Evolutionary conservation across 2,113 vertebrate species (phyloP).

Genomic region (Neodon shergylaensis): DNA sequence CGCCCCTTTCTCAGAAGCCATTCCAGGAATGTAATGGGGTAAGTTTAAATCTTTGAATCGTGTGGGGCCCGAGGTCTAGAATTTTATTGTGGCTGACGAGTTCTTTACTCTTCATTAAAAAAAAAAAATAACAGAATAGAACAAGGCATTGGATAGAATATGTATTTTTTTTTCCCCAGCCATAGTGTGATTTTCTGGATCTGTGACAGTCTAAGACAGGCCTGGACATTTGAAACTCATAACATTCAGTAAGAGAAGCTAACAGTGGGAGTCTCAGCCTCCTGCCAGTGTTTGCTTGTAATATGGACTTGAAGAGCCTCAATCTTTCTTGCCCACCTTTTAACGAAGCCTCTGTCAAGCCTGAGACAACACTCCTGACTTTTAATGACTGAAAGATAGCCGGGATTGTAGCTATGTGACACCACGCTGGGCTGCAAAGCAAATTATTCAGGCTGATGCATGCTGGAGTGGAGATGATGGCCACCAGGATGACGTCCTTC

Average conservation of each 20-base stretch:
- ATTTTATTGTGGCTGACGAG: neutral
- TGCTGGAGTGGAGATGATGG: neutral
- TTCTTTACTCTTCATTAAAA: conserved; percentile 5
- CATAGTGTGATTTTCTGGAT: neutral
- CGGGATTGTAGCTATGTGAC: neutral
- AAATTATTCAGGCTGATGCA: neutral
- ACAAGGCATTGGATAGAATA: neutral
- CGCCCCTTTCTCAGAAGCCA: neutral
- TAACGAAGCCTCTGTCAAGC: neutral
- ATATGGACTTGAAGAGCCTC: neutral
- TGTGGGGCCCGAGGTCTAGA: neutral
- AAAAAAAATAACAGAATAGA: neutral
- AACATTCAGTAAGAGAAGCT: neutral
- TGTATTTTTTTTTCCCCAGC: neutral
- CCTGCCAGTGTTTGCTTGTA: neutral
- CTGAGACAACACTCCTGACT: rapidly evolving
- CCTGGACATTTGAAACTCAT: neutral
- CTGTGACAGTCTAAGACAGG: neutral
- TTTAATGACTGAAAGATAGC: neutral
- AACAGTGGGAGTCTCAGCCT: neutral
- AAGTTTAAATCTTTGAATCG: neutral
- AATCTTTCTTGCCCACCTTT: neutral
- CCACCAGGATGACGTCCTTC: neutral
- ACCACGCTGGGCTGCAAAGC: neutral
- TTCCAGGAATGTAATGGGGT: conserved; percentile 15